phyloP scores from a whole-genome alignment of 2,888 invertebrate genomes.

The Quadriops clusia region DNA sequence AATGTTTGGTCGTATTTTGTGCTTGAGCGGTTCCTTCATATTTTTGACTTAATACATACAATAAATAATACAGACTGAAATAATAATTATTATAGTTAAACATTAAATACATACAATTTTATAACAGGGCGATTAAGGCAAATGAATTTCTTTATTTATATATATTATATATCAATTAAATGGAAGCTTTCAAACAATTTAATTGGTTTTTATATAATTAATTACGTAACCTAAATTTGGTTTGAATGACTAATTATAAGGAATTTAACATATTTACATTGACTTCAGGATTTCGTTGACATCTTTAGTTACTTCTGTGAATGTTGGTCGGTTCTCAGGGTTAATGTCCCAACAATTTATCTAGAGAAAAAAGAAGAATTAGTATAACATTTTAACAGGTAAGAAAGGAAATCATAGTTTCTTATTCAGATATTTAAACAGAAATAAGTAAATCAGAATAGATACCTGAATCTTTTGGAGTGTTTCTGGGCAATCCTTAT shows the following conservation, averaged over 20 bases:
- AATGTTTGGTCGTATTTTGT: not conserved
- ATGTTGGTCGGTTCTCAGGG: slow-evolving; percentile 57
- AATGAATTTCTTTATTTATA: too few species aligned
- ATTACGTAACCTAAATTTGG: slow-evolving; percentile 16
- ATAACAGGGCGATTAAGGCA: too few species aligned
- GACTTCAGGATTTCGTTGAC: slow-evolving; percentile 39
- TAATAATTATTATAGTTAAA: too few species aligned
- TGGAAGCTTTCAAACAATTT: slow-evolving; percentile 10
- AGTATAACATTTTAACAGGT: slow-evolving; percentile 5
- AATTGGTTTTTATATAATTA: slow-evolving; percentile 11
- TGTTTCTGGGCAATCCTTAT: slow-evolving; percentile 48
- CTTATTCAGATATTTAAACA: slow-evolving; percentile 1
- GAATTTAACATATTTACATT: slow-evolving; percentile 26
- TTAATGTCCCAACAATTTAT: slow-evolving; percentile 54
- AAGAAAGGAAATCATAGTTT: not conserved
- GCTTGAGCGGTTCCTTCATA: not conserved
- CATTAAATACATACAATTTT: too few species aligned
- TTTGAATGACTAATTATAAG: slow-evolving; percentile 16
- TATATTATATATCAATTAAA: slow-evolving; percentile 9
- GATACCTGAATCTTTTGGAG: slow-evolving; percentile 47
- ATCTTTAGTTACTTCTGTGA: slow-evolving; percentile 45
- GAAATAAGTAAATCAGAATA: slow-evolving; percentile 8
- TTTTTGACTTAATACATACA: too few species aligned
- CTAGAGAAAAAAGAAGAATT: slow-evolving; percentile 29
- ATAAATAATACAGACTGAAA: too few species aligned